Conservation (phyloP, 1,140 invertebrate genomes). For the Capitella teleta region DNA sequence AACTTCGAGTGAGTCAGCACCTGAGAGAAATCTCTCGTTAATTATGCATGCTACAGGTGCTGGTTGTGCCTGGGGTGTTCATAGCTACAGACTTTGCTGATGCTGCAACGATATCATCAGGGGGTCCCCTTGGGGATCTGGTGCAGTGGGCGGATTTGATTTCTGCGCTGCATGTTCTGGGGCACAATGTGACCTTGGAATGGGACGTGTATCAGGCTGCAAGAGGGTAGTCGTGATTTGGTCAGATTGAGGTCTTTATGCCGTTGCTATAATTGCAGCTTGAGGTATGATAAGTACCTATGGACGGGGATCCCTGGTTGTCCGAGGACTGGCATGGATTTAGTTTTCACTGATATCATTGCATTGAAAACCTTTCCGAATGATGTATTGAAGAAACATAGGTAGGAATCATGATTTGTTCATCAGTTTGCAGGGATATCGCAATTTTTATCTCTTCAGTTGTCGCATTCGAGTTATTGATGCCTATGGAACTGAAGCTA, state of each 20-base stretch:
- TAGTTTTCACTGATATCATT: background rate
- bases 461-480: conserved; percentile 1
- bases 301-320: background rate
- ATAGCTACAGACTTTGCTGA: conserved; percentile 8
- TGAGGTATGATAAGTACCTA: background rate
- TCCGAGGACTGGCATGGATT: background rate
- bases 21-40: too few species aligned
- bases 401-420: too few species aligned
- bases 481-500: background rate
- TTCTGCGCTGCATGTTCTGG: conserved; percentile 6
- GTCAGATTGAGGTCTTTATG: too few species aligned
- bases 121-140: conserved; percentile 10
- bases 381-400: background rate
- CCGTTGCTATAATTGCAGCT: too few species aligned
- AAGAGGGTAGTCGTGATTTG: background rate
- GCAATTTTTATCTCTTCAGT: background rate
- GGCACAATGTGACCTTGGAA: conserved; percentile 8
- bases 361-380: background rate
- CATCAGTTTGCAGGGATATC: too few species aligned
- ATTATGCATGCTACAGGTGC: conserved; percentile 7
- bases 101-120: background rate
- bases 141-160: conserved; percentile 13
- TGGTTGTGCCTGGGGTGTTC: conserved; percentile 10
- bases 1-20: too few species aligned
- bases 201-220: background rate